These are phyloP conservation scores for Ischnus inquisitorius DNA, from an alignment of 2,888 invertebrate genomes.

Conservation along the genomic window DNA sequence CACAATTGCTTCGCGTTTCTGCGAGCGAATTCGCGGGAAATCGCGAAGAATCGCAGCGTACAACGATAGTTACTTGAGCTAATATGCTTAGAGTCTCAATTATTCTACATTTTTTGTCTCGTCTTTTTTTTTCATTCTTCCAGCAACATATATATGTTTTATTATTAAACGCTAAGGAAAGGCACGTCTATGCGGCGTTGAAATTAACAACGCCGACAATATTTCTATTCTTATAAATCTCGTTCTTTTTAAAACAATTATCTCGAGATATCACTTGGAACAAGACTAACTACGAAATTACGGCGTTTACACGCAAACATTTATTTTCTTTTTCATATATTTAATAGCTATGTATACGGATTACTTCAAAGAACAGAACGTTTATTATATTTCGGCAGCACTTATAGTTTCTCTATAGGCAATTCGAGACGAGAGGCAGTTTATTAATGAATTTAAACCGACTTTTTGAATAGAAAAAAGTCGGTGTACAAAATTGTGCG, in stretches of 20 bases:
- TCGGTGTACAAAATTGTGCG: constrained; percentile 1
- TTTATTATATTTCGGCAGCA: constrained; percentile 29
- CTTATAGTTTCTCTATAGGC: constrained; percentile 26
- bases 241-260: constrained; percentile 72
- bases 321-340: not conserved
- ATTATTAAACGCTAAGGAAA: constrained; percentile 29
- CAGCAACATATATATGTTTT: constrained; percentile 1
- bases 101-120: not conserved
- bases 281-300: constrained; percentile 70
- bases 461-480: constrained; percentile 14
- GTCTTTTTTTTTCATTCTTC: constrained; percentile 12
- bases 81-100: constrained; percentile 20
- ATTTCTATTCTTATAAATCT: constrained; percentile 30
- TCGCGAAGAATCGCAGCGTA: not conserved
- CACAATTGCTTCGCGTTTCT: not conserved
- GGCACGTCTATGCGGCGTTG: constrained; percentile 40
- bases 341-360: constrained; percentile 1
- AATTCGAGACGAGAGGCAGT: constrained; percentile 67
- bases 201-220: constrained; percentile 27
- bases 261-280: constrained; percentile 81
- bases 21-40: not conserved
- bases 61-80: not conserved
- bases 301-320: no score
- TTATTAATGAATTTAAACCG: constrained; percentile 35
- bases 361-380: constrained; percentile 48